Evolutionary conservation across 2,113 vertebrate genomes (phyloP).

Genomic region (Eptesicus fuscus): DNA sequence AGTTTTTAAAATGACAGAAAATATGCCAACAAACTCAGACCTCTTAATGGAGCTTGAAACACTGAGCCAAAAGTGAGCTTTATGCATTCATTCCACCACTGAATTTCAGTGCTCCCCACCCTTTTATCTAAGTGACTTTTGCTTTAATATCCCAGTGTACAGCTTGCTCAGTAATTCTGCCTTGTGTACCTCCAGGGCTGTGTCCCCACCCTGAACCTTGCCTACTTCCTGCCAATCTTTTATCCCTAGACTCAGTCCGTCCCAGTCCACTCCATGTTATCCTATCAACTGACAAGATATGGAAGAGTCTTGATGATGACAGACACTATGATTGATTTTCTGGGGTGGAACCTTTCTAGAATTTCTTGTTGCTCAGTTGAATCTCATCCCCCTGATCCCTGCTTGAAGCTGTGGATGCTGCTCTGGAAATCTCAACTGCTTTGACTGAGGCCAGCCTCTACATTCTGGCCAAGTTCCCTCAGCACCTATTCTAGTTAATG

Average conservation of each 20-base stretch:
- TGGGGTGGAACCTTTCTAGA: neutral
- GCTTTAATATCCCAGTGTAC: neutral
- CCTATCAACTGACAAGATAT: neutral
- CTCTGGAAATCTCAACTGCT: neutral
- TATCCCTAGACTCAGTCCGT: neutral
- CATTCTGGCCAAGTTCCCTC: neutral
- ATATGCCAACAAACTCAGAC: neutral
- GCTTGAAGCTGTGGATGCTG: neutral
- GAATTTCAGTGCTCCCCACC: neutral
- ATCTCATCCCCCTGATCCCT: neutral
- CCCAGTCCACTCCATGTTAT: neutral
- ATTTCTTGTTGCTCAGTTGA: slow-evolving; percentile 1
- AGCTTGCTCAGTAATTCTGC: neutral
- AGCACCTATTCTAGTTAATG: neutral
- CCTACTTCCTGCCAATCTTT: neutral
- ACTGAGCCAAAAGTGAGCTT: neutral
- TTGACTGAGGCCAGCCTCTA: neutral
- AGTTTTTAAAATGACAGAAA: slow-evolving; percentile 20
- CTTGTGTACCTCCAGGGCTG: neutral
- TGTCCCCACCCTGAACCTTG: neutral
- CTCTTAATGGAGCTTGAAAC: neutral
- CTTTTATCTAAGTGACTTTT: neutral
- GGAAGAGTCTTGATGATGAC: neutral
- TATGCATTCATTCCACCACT: neutral
- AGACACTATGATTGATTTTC: neutral